Evolutionary conservation across 2,888 invertebrate genomes (phyloP).

Genomic region (Drosophila emarginata): DNA sequence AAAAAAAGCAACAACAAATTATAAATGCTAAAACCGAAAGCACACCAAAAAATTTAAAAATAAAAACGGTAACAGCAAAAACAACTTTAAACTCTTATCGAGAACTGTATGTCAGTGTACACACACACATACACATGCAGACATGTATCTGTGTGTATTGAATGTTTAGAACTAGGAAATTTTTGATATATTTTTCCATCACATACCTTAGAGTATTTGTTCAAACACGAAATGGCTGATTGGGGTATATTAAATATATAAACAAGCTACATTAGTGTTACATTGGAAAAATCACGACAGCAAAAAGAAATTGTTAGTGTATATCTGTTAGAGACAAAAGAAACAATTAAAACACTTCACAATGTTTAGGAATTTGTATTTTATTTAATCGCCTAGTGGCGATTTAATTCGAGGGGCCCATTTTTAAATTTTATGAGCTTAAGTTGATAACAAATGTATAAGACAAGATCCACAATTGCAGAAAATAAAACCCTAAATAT

Average conservation of each 20-base stretch:
- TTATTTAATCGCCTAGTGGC: no score
- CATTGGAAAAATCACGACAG: no score
- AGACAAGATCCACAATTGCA: no score
- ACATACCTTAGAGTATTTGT: background rate
- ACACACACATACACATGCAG: background rate
- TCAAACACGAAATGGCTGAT: background rate
- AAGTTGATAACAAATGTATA: no score
- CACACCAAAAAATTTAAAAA: background rate
- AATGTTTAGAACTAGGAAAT: conserved; percentile 27
- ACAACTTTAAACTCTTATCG: conserved; percentile 52
- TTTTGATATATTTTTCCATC: conserved; percentile 1
- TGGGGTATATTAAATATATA: background rate
- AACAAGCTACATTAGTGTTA: no score
- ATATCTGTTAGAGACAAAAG: no score
- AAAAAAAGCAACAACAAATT: background rate
- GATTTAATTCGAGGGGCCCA: no score
- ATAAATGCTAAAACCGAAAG: background rate
- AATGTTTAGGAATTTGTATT: no score
- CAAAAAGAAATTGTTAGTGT: no score
- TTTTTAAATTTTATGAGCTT: no score
- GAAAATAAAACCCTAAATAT: no score
- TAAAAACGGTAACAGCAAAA: conserved; percentile 23
- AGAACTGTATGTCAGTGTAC: background rate
- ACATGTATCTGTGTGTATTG: conserved; percentile 27
- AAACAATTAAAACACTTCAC: no score